A percentile compares a stretch with the other conserved stretches of the same genome.
These are phyloP conservation scores for Cylindroiulus punctatus DNA, from an alignment of 2,888 invertebrate genomes.

Conservation along the genomic window DNA sequence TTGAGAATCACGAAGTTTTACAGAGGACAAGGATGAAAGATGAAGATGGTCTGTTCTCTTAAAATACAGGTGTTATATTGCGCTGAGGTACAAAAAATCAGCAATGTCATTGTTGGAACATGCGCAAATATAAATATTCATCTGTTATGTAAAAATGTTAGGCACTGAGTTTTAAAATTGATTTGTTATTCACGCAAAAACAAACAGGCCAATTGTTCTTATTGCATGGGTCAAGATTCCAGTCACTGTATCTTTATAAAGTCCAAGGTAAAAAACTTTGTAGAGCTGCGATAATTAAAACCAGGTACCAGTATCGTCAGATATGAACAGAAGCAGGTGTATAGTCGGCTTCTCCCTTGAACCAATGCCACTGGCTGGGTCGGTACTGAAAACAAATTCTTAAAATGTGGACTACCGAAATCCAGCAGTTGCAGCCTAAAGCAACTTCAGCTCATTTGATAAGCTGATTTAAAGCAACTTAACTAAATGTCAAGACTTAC, in stretches of 20 bases:
- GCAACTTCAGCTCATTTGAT: neutral
- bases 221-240: neutral
- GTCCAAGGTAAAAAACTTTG: neutral
- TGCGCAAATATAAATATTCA: neutral
- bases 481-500: conserved; percentile 70
- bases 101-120: neutral
- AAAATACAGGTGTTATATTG: neutral
- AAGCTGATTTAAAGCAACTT: neutral
- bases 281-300: neutral
- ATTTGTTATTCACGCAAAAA: neutral
- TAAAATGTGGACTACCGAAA: neutral
- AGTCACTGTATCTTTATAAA: neutral
- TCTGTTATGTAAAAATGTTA: neutral
- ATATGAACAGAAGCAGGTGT: conserved; percentile 95
- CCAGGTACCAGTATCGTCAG: conserved; percentile 67
- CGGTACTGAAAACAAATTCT: conserved; percentile 78
- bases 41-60: neutral
- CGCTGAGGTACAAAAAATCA: neutral
- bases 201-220: neutral
- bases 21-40: neutral
- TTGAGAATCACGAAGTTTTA: neutral
- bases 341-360: conserved; percentile 90
- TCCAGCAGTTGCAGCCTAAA: too few relatives aligned
- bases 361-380: conserved; percentile 92
- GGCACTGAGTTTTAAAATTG: conserved; percentile 23